Conservation (phyloP, 2,797 vertebrate species). For the Potorous gilbertii region DNA sequence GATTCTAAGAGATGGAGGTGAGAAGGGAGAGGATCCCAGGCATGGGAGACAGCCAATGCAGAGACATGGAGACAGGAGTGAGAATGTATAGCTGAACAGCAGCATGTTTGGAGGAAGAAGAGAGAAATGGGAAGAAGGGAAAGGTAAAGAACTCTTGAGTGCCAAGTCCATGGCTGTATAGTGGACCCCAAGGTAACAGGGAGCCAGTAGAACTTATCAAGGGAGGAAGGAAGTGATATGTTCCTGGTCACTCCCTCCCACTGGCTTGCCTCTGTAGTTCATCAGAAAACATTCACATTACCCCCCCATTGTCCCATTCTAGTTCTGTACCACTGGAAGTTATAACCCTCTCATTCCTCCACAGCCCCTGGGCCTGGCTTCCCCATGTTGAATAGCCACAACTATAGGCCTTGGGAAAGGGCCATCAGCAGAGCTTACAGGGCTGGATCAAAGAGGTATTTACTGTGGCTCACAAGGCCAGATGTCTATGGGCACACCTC, state of each 20-base stretch:
- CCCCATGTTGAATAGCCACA: rapidly evolving
- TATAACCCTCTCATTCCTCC: no score
- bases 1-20: neutral
- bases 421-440: no score
- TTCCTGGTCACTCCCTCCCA: neutral
- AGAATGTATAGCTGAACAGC: neutral
- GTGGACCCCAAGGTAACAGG: neutral
- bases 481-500: neutral
- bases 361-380: neutral
- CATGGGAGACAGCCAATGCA: neutral
- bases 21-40: neutral
- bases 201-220: neutral
- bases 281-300: neutral
- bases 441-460: neutral
- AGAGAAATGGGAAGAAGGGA: neutral
- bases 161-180: no score
- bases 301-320: no score
- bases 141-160: neutral
- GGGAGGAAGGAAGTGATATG: neutral
- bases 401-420: neutral
- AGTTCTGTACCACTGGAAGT: no score
- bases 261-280: neutral
- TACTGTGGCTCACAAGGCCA: neutral
- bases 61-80: neutral
- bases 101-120: neutral